Base-by-base conservation (phyloP, 2,113 vertebrate species). In the Bos javanicus region DNA sequence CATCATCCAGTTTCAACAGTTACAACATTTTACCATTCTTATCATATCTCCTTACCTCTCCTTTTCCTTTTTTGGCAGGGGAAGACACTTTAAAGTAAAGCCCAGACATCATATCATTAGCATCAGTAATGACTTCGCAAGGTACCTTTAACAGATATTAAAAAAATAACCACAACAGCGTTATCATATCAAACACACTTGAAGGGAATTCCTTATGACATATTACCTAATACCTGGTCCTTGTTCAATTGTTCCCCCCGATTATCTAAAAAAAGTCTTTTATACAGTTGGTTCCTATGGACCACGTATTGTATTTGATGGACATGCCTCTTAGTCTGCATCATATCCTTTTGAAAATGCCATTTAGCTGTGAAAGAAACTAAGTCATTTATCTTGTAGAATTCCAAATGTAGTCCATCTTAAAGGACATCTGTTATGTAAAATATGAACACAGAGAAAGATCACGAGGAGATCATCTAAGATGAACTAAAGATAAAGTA, bases 361-460 rank as follows among this genome's bases (percentile, higher is more conserved):
- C 88, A 33, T 95, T 80, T 39, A 46, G 74, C 54, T 91, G 57
- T 67, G 26, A 67, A 89, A 74, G 36, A 76, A 62, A 21, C 16
- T 39, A 62, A 95, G 74, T 54, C 56, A 39, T 56, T 60, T 59
- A 76, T 82, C 62, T 57, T 90, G 25, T 21, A 81, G 57, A 87
- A 95, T 87, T 96, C 56, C 78, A 89, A 50, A 86, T 59, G 26
- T 30, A 71, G 28, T 33, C 9, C 17, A 15, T 56, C 56, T 59
- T 46, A n/a, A 92, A 91, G 71, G 76, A 57, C 36, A 54, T 56
- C 67, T 54, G 78, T 60, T 76, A 43, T 11, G 30, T 89, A 71
- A 93, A 89, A 83, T 14, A 39, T 56, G 30, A 92, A 92, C 85
- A 43, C 26, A 85, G 84, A 89, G 95, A 89, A 87, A 92, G 85